These are phyloP conservation scores for Danaus melanippus DNA, from an alignment of 1,140 invertebrate species.

Conservation along the genomic window DNA sequence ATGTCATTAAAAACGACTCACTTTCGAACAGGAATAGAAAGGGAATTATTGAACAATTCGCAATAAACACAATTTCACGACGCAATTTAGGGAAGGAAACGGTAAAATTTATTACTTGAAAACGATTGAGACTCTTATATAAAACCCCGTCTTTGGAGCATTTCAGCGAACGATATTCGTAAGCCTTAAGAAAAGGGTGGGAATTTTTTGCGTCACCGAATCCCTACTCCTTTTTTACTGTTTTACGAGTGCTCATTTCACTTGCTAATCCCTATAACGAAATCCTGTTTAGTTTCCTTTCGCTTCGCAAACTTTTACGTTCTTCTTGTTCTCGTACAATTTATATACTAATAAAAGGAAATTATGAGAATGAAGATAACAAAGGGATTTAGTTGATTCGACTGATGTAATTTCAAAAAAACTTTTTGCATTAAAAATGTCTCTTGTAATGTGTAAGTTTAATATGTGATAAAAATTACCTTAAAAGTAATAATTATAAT, in stretches of 20 bases:
- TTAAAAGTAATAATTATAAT: too few species aligned
- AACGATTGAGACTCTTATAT: slow-evolving; percentile 27
- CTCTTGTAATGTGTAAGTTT: too few species aligned
- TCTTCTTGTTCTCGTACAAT: too few species aligned
- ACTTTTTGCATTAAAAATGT: too few species aligned
- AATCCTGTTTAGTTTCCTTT: too few species aligned
- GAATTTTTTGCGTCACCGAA: slow-evolving; percentile 17
- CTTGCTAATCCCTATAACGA: slow-evolving; percentile 33
- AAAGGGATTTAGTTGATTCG: too few species aligned
- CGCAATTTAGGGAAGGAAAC: slow-evolving; percentile 17
- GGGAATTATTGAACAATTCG: too few species aligned
- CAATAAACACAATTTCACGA: slow-evolving; percentile 13
- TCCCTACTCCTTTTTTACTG: slow-evolving; percentile 14
- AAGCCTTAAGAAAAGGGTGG: slow-evolving; percentile 13
- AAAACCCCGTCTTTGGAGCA: slow-evolving; percentile 22
- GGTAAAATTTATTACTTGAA: slow-evolving; percentile 31
- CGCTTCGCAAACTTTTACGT: too few species aligned
- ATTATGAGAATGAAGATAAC: too few species aligned
- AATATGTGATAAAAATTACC: too few species aligned
- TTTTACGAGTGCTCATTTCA: slow-evolving; percentile 35
- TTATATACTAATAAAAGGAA: too few species aligned
- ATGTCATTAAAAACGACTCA: not conserved
- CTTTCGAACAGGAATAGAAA: slow-evolving; percentile 4
- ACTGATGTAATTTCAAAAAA: too few species aligned
- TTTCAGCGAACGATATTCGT: slow-evolving; percentile 12